Evolutionary conservation across 2,797 vertebrate genomes (phyloP).

Genomic region (Rhinatrema bivittatum): DNA sequence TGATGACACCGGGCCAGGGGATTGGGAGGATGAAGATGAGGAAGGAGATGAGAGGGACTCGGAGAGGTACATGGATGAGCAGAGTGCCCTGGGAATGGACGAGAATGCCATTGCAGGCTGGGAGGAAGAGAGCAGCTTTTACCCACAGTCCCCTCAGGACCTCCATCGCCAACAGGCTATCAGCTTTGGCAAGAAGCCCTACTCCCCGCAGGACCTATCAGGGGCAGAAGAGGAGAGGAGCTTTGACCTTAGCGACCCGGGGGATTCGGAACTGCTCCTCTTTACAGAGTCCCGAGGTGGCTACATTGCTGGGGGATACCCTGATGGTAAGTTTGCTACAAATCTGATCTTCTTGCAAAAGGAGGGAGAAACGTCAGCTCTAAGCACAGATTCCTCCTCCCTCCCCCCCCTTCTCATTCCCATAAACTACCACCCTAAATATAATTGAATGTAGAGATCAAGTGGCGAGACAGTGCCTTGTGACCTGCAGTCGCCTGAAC

Average conservation of each 20-base stretch:
- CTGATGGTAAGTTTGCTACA: constrained; percentile 21
- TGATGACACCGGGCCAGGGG: background rate
- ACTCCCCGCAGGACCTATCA: constrained; percentile 13
- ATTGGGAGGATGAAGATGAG: constrained; percentile 22
- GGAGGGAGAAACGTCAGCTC: too few relatives aligned
- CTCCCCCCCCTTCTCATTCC: too few relatives aligned
- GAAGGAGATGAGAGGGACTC: constrained; percentile 35
- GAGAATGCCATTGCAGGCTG: background rate
- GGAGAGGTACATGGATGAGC: constrained; percentile 43
- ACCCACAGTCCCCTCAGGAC: constrained; percentile 3
- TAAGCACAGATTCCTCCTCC: too few relatives aligned
- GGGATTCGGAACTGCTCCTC: constrained; percentile 18
- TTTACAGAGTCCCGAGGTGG: constrained; percentile 3
- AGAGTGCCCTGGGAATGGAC: constrained; percentile 12
- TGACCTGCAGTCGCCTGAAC: too few relatives aligned
- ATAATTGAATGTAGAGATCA: too few relatives aligned
- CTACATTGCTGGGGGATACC: background rate
- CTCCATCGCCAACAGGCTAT: constrained; percentile 14
- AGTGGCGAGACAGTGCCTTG: too few relatives aligned
- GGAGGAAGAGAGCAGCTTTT: background rate
- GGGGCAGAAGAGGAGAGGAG: constrained; percentile 2
- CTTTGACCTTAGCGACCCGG: constrained; percentile 16
- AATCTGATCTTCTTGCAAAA: too few relatives aligned
- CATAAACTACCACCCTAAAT: too few relatives aligned
- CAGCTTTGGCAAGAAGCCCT: background rate